A percentile compares a stretch with the other conserved stretches of the same genome.
These are phyloP conservation scores for Philopotamus ludificatus DNA, from an alignment of 1,140 invertebrate species.

Conservation along the genomic window DNA sequence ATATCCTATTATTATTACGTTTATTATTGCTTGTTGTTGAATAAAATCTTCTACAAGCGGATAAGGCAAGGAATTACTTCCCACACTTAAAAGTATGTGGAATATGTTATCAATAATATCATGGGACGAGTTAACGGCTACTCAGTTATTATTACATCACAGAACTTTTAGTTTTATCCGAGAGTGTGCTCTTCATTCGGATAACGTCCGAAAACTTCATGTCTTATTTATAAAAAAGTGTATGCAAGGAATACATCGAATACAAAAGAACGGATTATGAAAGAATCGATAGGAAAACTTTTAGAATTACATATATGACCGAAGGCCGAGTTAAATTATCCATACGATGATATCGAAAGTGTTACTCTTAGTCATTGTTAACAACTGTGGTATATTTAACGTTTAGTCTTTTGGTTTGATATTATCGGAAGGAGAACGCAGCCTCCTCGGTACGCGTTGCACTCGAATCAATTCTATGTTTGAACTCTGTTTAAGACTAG, in stretches of 20 bases:
- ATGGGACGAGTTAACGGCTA: too few species aligned
- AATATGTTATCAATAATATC: too few species aligned
- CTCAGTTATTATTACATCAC: too few species aligned
- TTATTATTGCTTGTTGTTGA: too few species aligned
- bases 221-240: constrained; percentile 11
- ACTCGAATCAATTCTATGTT: background rate
- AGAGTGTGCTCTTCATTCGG: too few species aligned
- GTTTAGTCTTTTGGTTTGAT: constrained; percentile 14
- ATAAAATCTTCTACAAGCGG: too few species aligned
- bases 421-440: background rate
- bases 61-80: too few species aligned
- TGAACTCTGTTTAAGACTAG: constrained; percentile 9
- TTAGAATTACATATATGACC: background rate
- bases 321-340: background rate
- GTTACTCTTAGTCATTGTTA: background rate
- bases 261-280: background rate
- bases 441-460: background rate
- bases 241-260: constrained; percentile 6
- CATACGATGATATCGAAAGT: background rate
- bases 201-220: too few species aligned
- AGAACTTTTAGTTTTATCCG: too few species aligned
- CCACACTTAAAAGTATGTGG: too few species aligned
- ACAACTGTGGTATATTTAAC: background rate
- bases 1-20: too few species aligned
- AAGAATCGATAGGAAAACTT: constrained; percentile 12